A percentile compares a stretch with the other conserved stretches of the same genome.
phyloP scores from a whole-genome alignment of 2,797 vertebrate genomes.

The Rhinogobio ventralis region DNA sequence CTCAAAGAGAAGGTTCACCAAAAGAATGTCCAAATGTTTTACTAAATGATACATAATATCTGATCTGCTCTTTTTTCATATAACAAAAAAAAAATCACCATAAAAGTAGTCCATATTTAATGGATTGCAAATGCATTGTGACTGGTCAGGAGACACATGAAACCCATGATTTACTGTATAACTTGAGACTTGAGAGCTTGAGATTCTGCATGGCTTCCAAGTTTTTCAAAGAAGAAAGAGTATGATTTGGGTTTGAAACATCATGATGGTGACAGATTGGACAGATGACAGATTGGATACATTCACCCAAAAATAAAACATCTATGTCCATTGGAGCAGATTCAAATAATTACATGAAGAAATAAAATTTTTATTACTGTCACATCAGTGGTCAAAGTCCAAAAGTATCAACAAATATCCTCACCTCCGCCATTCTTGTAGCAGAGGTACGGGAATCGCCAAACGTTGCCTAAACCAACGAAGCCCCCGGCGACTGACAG shows the following conservation, averaged over 20 bases:
- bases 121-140: not conserved
- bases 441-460: slow-evolving; percentile 99
- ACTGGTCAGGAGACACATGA: not conserved
- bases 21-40: not conserved
- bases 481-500: slow-evolving; percentile 96
- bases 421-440: slow-evolving; percentile 99
- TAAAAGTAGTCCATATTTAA: not conserved
- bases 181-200: not conserved
- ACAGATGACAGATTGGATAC: not conserved
- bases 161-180: not conserved
- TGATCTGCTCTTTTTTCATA: not conserved
- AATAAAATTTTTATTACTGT: not conserved
- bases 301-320: not conserved
- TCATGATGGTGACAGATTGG: not conserved
- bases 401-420: slow-evolving; percentile 45
- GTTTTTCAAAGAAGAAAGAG: not conserved
- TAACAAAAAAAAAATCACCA: not conserved
- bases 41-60: not conserved
- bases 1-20: not conserved
- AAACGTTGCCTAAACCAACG: slow-evolving; percentile 96
- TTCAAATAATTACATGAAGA: not conserved
- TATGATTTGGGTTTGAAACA: not conserved
- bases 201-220: not conserved
- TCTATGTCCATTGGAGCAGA: not conserved
- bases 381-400: not conserved